Percentiles rank a stretch among this genome's conserved stretches.
These are phyloP conservation scores for Plemyria rubiginata DNA, from an alignment of 2,888 invertebrate genomes.

Conservation along the genomic window DNA sequence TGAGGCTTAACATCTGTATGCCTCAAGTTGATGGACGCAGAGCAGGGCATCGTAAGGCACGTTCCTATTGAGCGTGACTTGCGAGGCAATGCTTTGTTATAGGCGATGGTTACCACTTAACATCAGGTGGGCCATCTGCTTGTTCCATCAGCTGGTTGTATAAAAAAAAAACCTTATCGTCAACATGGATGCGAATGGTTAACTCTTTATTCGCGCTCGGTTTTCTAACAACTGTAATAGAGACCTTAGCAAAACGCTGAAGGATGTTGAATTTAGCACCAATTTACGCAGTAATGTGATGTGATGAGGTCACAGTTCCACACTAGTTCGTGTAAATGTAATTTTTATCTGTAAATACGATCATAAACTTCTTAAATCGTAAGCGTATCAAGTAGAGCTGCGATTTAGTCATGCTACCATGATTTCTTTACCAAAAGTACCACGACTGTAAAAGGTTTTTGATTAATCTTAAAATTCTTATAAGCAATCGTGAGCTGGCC, in stretches of 20 bases:
- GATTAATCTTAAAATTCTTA: too few relatives aligned
- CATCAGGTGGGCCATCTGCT: too few relatives aligned
- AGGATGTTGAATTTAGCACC: constrained; percentile 65
- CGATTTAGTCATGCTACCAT: background rate
- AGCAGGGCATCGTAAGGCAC: too few relatives aligned
- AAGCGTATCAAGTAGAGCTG: constrained; percentile 8
- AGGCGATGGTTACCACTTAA: too few relatives aligned
- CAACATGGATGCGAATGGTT: constrained; percentile 14
- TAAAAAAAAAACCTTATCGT: too few relatives aligned
- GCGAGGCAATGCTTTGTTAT: too few relatives aligned
- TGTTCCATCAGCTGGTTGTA: too few relatives aligned
- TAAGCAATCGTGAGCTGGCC: too few relatives aligned
- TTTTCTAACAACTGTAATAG: constrained; percentile 31
- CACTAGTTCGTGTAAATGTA: constrained; percentile 43
- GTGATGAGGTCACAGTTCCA: constrained; percentile 60
- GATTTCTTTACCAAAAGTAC: background rate
- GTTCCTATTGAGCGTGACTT: too few relatives aligned
- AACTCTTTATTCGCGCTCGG: constrained; percentile 11
- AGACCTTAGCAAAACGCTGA: constrained; percentile 36
- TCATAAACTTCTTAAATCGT: constrained; percentile 25
- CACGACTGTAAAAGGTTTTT: too few relatives aligned
- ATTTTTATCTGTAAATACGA: constrained; percentile 42
- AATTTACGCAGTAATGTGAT: constrained; percentile 63
- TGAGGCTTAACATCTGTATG: too few relatives aligned
- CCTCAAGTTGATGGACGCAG: too few relatives aligned